Evolutionary conservation across 2,113 vertebrate genomes (phyloP), one percentile per base, ranked within the genome.

Genomic region (Orcinus orca): DNA sequence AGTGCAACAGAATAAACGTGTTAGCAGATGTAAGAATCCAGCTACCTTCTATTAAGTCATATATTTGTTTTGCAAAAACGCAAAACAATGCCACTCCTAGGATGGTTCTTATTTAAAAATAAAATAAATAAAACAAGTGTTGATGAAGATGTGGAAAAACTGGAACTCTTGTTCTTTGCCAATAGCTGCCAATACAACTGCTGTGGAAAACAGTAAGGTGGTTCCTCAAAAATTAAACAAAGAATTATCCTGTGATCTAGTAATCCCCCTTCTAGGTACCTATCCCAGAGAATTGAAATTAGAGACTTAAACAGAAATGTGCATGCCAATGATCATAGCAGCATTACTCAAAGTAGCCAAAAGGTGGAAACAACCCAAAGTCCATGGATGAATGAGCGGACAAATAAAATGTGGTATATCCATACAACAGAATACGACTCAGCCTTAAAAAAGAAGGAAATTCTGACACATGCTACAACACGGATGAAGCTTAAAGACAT

Each of bases 141-240:
- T 83, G 63, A 29, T 38, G 38, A 85, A 33, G 53, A 71, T 36
- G 15, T 73, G 2, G n/a, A 91, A 79, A 91, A 92, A 86, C 0
- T 65, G 47, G 67, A 67, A 96, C 65, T 36, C 23, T 38, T 71
- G 38, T 38, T 14, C 8, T 91, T 33, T 76, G 60, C 25, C 21
- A 41, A 23, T 50, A 11, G 71, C 38, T 38, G 38, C 38, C 38
- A 38, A 38, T 36, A 88, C 8, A 90, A 44, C 13, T 67, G 8
- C 31, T 77, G 17, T 33, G 67, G 26, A 77, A 93, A 93, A 82
- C 1, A 65, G 44, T 58, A 67, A 26, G 23, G 12, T 41, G 63
- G 38, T 21, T 87, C 44, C 41, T 88, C 38, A 87, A 96, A 94
- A 67, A 97, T 86, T 38, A 90, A 77, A 90, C 13, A 50, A 15